Base-by-base conservation (phyloP, 2,797 vertebrate species). In the Hybognathus amarus region DNA sequence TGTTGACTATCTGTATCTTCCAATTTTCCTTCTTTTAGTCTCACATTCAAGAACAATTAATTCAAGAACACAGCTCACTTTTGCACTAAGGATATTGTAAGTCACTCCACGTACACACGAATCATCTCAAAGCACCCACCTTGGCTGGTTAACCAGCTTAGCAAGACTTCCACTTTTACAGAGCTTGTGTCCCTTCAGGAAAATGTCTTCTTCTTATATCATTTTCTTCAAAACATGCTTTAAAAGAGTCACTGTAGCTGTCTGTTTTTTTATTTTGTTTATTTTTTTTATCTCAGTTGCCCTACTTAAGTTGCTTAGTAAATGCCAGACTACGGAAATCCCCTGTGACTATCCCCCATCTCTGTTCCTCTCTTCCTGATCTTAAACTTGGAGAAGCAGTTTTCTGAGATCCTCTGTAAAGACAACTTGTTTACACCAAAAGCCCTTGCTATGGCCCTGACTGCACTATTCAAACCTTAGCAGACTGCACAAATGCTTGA, bases 111-210 rank as follows among this genome's bases (percentile, higher is more conserved):
- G 47, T 42, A 61, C 74, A n/a, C 61, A 54, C 20, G 6, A 40
- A 80, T 30, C 40, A 75, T 40, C 70, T 80, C 77, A 76, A 76
- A 85, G 15, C 92, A 96, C 96, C 92, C 94, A 96, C 96, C 95
- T 96, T 96, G 95, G 91, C 95, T 96, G 92, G 94, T 95, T 89
- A 96, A 93, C 96, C 91, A 91, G 91, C 94, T 95, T 94, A 95
- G 92, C 90, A 88, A 92, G 94, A 91, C 87, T 92, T 94, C 84
- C 92, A 88, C 87, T 95, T 94, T 2, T 90, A 90, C 83, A 88
- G 94, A 86, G 93, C 94, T 89, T 92, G 91, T 92, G 85, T 22
- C 74, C 86, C 91, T 81, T 85, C 92, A 93, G 90, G 88, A 83
- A 83, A 83, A 64, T 80, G 86, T 91, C 85, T 94, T 91, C 93